Evolutionary conservation across 2,113 vertebrate species (phyloP), one percentile per base, ranked within the genome.

Genomic region (Fukomys damarensis): DNA sequence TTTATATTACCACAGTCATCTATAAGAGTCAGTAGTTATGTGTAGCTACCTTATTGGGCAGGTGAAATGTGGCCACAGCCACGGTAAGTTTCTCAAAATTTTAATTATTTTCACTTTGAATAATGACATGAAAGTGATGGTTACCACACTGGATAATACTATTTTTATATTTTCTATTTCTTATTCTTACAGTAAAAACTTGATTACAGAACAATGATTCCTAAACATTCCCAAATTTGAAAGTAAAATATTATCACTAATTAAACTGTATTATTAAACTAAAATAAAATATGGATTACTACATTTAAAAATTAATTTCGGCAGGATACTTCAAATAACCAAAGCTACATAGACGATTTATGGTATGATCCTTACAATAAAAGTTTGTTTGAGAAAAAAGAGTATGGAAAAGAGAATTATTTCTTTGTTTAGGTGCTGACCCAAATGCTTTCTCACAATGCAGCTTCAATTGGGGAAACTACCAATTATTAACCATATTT

Each of bases 41-140:
- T 93, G 14, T 6, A 76, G 43, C 0, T 74, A 43, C 12, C 12
- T 7, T 76, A 59, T 56, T 2, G 19, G 76, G 28, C 49, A 87
- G 3, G 7, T 54, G 65, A 90, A 63, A 92, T 58, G 10, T 28
- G 12, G 7, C 28, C 61, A 68, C 2, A 66, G 38, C 22, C 70
- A 89, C 19, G 70, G 8, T 70, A 19, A 74, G 28, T 92, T 24
- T 74, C 84, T 79, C 32, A 63, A 46, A 46, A 38, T 46, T 72
- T 28, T 49, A 70, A 80, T 77, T 59, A 77, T 63, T 89, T 91
- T 92, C 32, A 59, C 16, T 92, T 80, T 66, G 56, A 79, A 41
- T 59, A 89, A 65, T 7, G 22, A 65, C 2, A 63, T 16, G 0
- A 41, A 49, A 13, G 1, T 61, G 58, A 20, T 74, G 43, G 30